Percentiles rank a stretch among this genome's conserved stretches.
These are phyloP conservation scores for Corynorhinus townsendii DNA, from an alignment of 2,113 vertebrate genomes.

Conservation along the genomic window DNA sequence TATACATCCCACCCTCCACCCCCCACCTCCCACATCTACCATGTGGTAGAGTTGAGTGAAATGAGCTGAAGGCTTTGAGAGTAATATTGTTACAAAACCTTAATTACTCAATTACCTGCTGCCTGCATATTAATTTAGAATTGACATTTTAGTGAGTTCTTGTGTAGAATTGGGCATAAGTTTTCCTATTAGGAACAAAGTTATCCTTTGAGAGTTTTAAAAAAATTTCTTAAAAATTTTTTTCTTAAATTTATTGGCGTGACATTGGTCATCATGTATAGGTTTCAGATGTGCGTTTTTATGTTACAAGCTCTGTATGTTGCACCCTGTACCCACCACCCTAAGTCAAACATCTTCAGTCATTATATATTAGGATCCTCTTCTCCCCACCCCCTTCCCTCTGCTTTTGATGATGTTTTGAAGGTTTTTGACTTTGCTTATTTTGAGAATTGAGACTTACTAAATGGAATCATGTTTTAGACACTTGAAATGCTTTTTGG, in stretches of 20 bases:
- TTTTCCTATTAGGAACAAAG: neutral
- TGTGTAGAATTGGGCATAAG: neutral
- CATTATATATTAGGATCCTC: too few species aligned
- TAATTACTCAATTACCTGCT: neutral
- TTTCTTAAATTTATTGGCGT: too few species aligned
- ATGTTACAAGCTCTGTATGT: too few species aligned
- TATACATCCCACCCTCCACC: neutral
- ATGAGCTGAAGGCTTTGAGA: neutral
- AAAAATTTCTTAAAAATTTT: too few species aligned
- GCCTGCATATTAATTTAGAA: constrained; percentile 9
- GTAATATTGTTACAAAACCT: neutral
- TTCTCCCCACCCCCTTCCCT: too few species aligned
- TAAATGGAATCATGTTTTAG: neutral
- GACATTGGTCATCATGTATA: too few species aligned
- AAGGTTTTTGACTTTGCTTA: neutral
- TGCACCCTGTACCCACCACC: too few species aligned
- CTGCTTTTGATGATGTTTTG: neutral
- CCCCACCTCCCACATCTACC: rapidly evolving
- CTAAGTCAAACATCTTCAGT: too few species aligned
- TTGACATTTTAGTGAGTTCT: neutral
- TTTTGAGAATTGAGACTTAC: neutral
- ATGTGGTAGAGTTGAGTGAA: neutral
- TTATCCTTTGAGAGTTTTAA: neutral
- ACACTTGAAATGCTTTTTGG: neutral
- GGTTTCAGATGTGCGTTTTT: too few species aligned